Evolutionary conservation across 1,140 invertebrate genomes (phyloP), one percentile per base, ranked within the genome.

Genomic region (Panulirus ornatus): DNA sequence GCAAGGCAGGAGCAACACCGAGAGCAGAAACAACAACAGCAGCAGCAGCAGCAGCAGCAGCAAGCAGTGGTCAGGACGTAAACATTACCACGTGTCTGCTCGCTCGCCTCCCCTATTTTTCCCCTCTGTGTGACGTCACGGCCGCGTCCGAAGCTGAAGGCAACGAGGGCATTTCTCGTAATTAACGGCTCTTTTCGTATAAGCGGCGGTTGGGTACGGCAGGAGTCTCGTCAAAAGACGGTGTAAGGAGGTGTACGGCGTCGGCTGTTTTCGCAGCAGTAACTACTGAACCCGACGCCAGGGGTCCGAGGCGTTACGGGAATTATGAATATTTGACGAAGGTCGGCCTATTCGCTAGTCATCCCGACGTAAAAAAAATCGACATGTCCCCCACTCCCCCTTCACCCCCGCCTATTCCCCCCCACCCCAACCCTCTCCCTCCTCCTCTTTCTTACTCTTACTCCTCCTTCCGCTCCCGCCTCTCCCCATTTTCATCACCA

Each of bases 101-200:
- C 54, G 66, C 82, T 42, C 82, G 47, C 34, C 58, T 54, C 66
- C 63, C 36, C 58, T 47, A 70, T 51, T 51, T 44, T 34, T 51
- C 38, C 83, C 70, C 83, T 44, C 66, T 42, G 63, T 47, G 83
- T 84, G 83, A 84, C 83, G 83, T 84, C 83, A 84, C 66, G 30
- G 66, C 44, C 36, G 63, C 27, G 83, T 73, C 34, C 83, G 63
- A 73, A 84, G 38, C n/a, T 58, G 78, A 22, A n/a, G 11, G 47
- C 34, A 30, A 16, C 30, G 30, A 42, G 27, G n/a, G 9, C n/a
- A 36, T 42, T 30, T 81, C 30, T 58, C 3, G 27, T 81, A 38
- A 81, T 81, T 34, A 79, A 75, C 16, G 71, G 11, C 47, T 51
- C 36, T 79, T 79, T 42, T 30, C 16, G 6, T 11, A 44, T 11